These are phyloP conservation scores for Tenthredo distinguenda DNA, from an alignment of 2,888 invertebrate genomes.

Conservation along the genomic window DNA sequence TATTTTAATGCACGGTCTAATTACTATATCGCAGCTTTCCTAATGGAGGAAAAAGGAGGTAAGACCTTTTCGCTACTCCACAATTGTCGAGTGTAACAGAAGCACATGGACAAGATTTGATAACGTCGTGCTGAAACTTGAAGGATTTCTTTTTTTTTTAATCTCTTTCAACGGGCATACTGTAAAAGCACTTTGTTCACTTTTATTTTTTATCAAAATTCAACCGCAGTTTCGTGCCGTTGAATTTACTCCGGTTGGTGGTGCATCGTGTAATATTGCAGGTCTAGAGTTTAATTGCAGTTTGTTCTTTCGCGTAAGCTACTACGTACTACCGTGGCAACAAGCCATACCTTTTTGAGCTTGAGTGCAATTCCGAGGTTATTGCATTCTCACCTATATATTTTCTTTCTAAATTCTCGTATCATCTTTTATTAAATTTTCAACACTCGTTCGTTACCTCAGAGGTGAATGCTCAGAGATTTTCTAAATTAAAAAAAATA, in stretches of 20 bases:
- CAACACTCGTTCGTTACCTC: neutral
- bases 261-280: constrained; percentile 25
- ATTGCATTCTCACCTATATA: constrained; percentile 21
- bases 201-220: constrained; percentile 27
- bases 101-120: neutral
- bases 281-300: constrained; percentile 49
- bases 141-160: neutral
- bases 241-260: constrained; percentile 23
- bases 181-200: neutral
- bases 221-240: constrained; percentile 13
- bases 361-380: constrained; percentile 44
- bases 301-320: constrained; percentile 44
- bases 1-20: constrained; percentile 10
- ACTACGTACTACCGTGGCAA: neutral
- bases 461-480: neutral
- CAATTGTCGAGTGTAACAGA: neutral
- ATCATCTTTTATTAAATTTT: constrained; percentile 3
- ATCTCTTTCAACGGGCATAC: neutral
- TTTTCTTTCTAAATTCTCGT: neutral
- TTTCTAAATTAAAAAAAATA: neutral
- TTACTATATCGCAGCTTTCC: neutral
- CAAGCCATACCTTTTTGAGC: constrained; percentile 36
- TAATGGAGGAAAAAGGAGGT: neutral
- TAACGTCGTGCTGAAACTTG: neutral
- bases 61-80: neutral